These are phyloP conservation scores for Lycodopsis pacificus DNA, from an alignment of 2,797 vertebrate species.

Conservation along the genomic window DNA sequence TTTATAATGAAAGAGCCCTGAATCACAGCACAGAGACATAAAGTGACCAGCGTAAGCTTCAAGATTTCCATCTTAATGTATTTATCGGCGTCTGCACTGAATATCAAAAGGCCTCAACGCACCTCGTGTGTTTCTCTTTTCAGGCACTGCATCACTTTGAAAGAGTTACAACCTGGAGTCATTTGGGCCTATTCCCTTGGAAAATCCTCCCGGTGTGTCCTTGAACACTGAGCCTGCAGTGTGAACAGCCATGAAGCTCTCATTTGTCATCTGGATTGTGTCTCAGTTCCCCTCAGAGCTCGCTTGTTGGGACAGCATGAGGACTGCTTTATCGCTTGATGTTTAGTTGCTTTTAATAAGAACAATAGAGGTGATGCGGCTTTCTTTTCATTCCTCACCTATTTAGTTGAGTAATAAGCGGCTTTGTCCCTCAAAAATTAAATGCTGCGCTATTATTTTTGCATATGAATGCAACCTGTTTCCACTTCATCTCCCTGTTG, in stretches of 20 bases:
- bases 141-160: slow-evolving; percentile 53
- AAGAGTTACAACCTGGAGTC: slow-evolving; percentile 64
- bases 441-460: too few species aligned
- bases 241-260: slow-evolving; percentile 65
- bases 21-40: slow-evolving; percentile 51
- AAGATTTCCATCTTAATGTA: slow-evolving; percentile 35
- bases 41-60: slow-evolving; percentile 42
- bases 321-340: slow-evolving; percentile 49
- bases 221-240: slow-evolving; percentile 61
- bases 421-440: too few species aligned
- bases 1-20: slow-evolving; percentile 45
- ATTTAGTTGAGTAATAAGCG: too few species aligned
- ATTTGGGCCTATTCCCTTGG: slow-evolving; percentile 65
- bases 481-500: slow-evolving; percentile 21
- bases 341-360: slow-evolving; percentile 61
- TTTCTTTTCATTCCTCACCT: slow-evolving; percentile 17
- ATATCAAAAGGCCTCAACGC: slow-evolving; percentile 55
- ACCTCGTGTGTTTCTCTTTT: slow-evolving; percentile 40
- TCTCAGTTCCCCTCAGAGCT: slow-evolving; percentile 51
- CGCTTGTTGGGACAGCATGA: slow-evolving; percentile 40
- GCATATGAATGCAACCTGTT: too few species aligned
- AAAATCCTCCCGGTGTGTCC: slow-evolving; percentile 69
- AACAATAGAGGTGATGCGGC: slow-evolving; percentile 24
- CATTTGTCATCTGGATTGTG: slow-evolving; percentile 70
- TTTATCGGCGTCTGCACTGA: slow-evolving; percentile 47